Base-by-base conservation (phyloP, 1,140 invertebrate species). In the Radopholus similis region DNA sequence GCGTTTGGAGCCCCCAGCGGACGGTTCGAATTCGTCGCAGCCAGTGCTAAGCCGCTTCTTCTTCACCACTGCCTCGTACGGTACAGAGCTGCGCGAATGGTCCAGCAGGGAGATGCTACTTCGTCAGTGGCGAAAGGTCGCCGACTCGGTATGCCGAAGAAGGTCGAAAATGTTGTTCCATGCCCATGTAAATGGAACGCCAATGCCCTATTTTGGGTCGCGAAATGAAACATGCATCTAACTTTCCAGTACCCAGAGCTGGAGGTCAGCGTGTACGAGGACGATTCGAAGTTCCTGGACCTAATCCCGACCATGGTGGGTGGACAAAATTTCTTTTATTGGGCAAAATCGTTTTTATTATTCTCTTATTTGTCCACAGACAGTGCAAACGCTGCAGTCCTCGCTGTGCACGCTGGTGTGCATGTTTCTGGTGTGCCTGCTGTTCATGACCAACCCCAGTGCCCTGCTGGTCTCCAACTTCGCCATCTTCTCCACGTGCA, bases 281-380 rank as follows among this genome's bases (percentile, higher is more conserved):
- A 81, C 28, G 78, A 83, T 40, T 66, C 75, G 2, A 83, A 81
- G 62, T 83, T 72, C 80, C 57, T 81, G 26, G 78, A 81, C 49
- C 38, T 81, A 4, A 81, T 81, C 32, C 71, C 72, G 13, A 78
- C 77, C 44, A 76, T 79, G 76, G 64, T 62, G 23, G 9, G 5
- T 18, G 21, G 34, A 5, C 13, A 51, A 51, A 51, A 2, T 23
- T 51, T 51, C 2, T 38, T 60, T 47, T 47, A n/a, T 37, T 47
- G 18, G 38, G 23, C n/a, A 44, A 4, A 44, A 32, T 32, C 6
- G 4, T 60, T 23, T 62, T 44, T 60, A 18, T n/a, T 28, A 58
- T 58, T 58, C 11, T 13, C 26, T 40, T 40, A 13, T 35, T 26
- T 30, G n/a, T n/a, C n/a, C n/a, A n/a, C n/a, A 62, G 58, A 47